Percentiles rank a stretch among this genome's conserved stretches.
Conservation (phyloP, 2,113 vertebrate genomes). For the Clarias macrocephalus region DNA sequence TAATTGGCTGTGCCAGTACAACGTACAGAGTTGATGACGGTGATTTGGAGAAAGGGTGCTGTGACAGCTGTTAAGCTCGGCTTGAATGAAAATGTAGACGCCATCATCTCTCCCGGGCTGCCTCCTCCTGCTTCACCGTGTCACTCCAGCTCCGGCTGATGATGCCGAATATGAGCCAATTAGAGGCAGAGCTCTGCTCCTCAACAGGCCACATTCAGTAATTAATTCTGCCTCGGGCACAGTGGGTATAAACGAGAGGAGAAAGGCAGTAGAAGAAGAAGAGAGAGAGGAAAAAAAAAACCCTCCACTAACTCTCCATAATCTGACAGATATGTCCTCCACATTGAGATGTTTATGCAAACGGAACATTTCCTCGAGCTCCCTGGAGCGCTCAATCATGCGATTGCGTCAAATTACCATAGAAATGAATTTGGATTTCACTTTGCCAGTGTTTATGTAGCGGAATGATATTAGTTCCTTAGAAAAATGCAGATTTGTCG, state of each 20-base stretch:
- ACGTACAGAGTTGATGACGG: constrained; percentile 42
- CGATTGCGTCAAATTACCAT: constrained; percentile 51
- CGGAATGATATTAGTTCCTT: constrained; percentile 36
- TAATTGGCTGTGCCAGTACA: constrained; percentile 26
- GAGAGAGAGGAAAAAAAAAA: not conserved
- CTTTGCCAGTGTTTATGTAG: constrained; percentile 45
- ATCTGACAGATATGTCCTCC: constrained; percentile 53
- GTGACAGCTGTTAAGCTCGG: constrained; percentile 40
- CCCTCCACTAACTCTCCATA: constrained; percentile 49
- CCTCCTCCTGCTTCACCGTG: constrained; percentile 51
- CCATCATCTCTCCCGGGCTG: constrained; percentile 61
- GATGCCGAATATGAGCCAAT: constrained; percentile 69
- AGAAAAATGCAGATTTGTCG: constrained; percentile 41
- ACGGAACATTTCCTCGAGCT: constrained; percentile 45
- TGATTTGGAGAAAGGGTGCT: constrained; percentile 45
- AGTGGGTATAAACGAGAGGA: constrained; percentile 59
- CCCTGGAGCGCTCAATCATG: constrained; percentile 43
- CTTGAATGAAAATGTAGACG: constrained; percentile 46
- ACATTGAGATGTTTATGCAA: constrained; percentile 57
- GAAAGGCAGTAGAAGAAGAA: constrained; percentile 12
- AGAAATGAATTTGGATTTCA: constrained; percentile 48
- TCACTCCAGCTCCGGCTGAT: constrained; percentile 57
- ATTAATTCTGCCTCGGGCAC: constrained; percentile 71
- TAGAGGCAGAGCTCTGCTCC: constrained; percentile 64
- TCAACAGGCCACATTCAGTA: constrained; percentile 62